Evolutionary conservation across 2,113 vertebrate species (phyloP), one percentile per base, ranked within the genome.

Genomic region (Isurus oxyrinchus): DNA sequence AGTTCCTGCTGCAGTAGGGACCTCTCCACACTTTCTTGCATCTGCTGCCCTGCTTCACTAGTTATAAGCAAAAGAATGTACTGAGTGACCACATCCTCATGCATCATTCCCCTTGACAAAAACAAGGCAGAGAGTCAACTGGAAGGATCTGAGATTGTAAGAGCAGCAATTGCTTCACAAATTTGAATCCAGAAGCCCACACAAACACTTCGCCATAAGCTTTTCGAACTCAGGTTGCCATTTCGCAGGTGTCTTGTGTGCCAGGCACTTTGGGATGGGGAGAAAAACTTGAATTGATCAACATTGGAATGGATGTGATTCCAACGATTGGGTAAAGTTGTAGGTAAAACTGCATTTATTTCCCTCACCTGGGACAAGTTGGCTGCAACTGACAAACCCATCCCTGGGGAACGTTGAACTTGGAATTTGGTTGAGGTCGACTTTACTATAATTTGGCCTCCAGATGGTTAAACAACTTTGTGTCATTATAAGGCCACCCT

Each of bases 71-170:
- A 44, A 95, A 72, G 66, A 95, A 95, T 95, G 94, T 23, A 95
- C 11, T 67, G 13, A 95, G 94, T 49, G 76, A 95, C 94, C 94
- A 95, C 94, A 95, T 95, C 94, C 94, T 95, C 67, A 95, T 95
- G 67, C 67, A 72, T 95, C 94, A 95, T 69, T 72, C 94, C 67
- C 94, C 94, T 72, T 55, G 66, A 95, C 94, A 72, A 72, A 95
- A 94, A 69, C 94, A 72, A 95, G 67, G 66, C 49, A 72, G 63
- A 23, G 10, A 95, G 67, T 53, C 66, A 55, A 72, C 94, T 76
- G 67, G 13, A 55, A 67, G 90, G 40, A 95, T 95, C 8, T 69
- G 94, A 72, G 44, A 95, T 72, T 35, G 94, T 31, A 31, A 53
- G 66, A 31, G 94, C 94, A 53, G 66, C 66, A 35, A 55, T 35